Evolutionary conservation across 37 sponge, comb jelly and placozoan genomes (phyloP).

Genomic region (Aphrocallistes beatrix): DNA sequence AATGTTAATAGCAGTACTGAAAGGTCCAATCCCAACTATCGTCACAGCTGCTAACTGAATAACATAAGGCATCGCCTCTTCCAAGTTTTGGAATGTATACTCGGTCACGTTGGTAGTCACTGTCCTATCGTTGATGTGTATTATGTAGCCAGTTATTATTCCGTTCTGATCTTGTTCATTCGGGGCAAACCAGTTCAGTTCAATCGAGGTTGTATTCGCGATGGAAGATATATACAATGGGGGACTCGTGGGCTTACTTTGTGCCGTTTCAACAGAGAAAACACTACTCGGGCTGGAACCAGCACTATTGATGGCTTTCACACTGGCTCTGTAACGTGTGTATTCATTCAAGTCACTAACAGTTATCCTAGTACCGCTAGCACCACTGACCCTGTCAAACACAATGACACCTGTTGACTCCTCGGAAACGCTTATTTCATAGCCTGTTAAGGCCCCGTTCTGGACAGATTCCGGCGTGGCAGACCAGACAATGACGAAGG

Average conservation of each 20-base stretch:
- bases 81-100: not conserved
- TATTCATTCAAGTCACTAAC: not conserved
- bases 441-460: not conserved
- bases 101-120: not conserved
- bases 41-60: not conserved
- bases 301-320: not conserved
- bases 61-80: not conserved
- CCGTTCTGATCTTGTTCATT: not conserved
- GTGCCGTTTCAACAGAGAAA: not conserved
- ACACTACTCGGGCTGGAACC: not conserved
- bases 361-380: not conserved
- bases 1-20: not conserved
- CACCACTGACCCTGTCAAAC: not conserved
- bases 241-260: not conserved
- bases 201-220: not conserved
- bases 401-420: not conserved
- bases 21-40: not conserved
- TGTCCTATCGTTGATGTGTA: not conserved
- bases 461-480: not conserved
- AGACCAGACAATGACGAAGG: not conserved
- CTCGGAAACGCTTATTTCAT: not conserved
- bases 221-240: not conserved
- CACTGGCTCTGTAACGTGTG: not conserved
- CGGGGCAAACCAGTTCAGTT: not conserved
- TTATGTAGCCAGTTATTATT: not conserved